Evolutionary conservation across 2,888 invertebrate genomes (phyloP), one percentile per base, ranked within the genome.

Genomic region (Lepidochrysops patricia): DNA sequence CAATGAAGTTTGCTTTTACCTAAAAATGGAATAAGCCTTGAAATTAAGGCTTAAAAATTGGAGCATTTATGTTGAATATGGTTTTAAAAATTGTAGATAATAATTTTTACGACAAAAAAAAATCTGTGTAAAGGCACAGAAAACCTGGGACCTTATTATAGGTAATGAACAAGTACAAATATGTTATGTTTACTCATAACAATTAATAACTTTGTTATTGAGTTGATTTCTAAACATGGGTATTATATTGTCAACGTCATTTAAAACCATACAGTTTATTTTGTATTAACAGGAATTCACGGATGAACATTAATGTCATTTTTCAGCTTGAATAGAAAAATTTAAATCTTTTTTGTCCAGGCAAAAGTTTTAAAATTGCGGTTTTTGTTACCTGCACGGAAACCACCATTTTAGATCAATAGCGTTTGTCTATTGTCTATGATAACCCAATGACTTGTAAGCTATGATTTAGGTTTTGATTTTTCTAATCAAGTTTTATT

Each of bases 141-240:
- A n/a, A n/a, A n/a, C n/a, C n/a, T n/a, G n/a, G n/a, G n/a, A 35
- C 35, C 13, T 13, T 35, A 35, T n/a, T 13, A 13, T 43, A 43
- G 43, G 13, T 37, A 29, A 29, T 35, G 13, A 13, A 19, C 15
- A 15, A 19, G 37, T 43, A 43, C 43, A 43, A 43, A 43, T 23
- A 19, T 23, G 29, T n/a, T n/a, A 15, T 32, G 19, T 29, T 13
- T 15, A 52, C 29, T n/a, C n/a, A n/a, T 29, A 29, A 7, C 4
- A 29, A 15, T 15, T 29, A 52, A 35, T 35, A 12, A 35, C n/a
- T 52, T 52, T 52, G 52, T 52, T 52, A 9, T 52, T 15, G 52
- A 32, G 54, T 54, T 29, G 29, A 54, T 54, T 54, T 52, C 52
- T 29, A 29, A 27, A 15, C 52, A 52, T 52, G 1, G 12, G n/a